Conservation (phyloP, 2,888 invertebrate genomes). For the Xiphydria camelus region DNA sequence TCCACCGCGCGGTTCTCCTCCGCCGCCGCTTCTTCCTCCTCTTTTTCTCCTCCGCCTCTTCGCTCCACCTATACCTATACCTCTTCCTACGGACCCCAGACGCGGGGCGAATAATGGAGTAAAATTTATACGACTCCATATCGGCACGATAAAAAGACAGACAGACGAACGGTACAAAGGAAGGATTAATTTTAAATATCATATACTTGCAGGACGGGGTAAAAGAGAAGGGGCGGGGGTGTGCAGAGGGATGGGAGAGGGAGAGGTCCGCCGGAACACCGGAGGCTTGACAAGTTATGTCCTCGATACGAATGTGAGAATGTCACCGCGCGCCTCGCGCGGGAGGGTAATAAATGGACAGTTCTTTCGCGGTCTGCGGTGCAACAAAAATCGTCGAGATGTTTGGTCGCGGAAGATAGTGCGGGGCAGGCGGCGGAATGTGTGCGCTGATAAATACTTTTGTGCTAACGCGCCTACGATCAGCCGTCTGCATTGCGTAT, state of each 20-base stretch:
- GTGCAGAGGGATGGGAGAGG: constrained; percentile 3
- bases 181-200: constrained; percentile 58
- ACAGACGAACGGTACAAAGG: constrained; percentile 47
- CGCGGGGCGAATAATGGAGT: constrained; percentile 48
- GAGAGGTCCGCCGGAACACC: constrained; percentile 28
- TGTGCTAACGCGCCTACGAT: too few species aligned
- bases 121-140: constrained; percentile 56
- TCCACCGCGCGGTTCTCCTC: constrained; percentile 7
- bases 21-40: constrained; percentile 3
- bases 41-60: constrained; percentile 16
- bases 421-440: too few species aligned
- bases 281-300: constrained; percentile 36
- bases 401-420: too few species aligned
- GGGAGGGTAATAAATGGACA: not conserved
- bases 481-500: too few species aligned
- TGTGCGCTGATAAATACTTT: too few species aligned
- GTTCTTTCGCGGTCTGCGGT: constrained; percentile 14
- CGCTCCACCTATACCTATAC: constrained; percentile 7
- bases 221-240: too few species aligned
- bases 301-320: constrained; percentile 15
- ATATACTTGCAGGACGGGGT: constrained; percentile 31
- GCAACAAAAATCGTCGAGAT: constrained; percentile 15
- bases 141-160: constrained; percentile 55
- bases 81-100: constrained; percentile 13
- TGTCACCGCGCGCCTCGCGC: not conserved